Evolutionary conservation across 2,113 vertebrate genomes (phyloP).

Genomic region (Megaceryle torquata): DNA sequence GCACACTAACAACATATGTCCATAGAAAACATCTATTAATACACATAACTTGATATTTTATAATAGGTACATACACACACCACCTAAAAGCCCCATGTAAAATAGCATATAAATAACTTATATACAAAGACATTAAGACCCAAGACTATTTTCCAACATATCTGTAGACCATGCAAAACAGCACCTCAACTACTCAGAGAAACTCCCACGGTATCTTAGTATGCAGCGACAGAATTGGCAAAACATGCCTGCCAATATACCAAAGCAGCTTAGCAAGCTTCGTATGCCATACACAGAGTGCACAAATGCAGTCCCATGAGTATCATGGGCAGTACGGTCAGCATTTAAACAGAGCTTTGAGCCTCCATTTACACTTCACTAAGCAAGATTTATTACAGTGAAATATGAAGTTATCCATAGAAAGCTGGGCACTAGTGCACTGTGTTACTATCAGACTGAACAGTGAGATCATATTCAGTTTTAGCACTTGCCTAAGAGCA

Average conservation of each 20-base stretch:
- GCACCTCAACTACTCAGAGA: neutral
- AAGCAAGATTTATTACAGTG: neutral
- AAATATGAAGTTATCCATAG: neutral
- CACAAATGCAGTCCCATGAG: neutral
- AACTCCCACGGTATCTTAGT: neutral
- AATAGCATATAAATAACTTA: neutral
- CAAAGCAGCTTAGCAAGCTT: neutral
- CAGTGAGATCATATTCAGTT: fast-evolving
- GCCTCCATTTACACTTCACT: no score
- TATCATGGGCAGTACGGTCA: fast-evolving
- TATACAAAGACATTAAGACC: neutral
- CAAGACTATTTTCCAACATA: neutral
- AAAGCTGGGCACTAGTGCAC: neutral
- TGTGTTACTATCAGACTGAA: neutral
- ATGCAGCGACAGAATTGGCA: neutral
- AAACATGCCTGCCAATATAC: neutral
- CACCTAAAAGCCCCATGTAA: neutral
- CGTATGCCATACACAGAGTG: no score
- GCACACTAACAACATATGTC: neutral
- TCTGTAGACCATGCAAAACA: neutral
- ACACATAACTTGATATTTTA: neutral
- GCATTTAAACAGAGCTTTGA: neutral
- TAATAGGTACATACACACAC: fast-evolving
- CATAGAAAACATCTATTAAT: neutral
- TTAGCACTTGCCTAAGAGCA: neutral